These are phyloP conservation scores for Fringilla coelebs DNA, from an alignment of 2,797 vertebrate genomes.

Conservation along the genomic window DNA sequence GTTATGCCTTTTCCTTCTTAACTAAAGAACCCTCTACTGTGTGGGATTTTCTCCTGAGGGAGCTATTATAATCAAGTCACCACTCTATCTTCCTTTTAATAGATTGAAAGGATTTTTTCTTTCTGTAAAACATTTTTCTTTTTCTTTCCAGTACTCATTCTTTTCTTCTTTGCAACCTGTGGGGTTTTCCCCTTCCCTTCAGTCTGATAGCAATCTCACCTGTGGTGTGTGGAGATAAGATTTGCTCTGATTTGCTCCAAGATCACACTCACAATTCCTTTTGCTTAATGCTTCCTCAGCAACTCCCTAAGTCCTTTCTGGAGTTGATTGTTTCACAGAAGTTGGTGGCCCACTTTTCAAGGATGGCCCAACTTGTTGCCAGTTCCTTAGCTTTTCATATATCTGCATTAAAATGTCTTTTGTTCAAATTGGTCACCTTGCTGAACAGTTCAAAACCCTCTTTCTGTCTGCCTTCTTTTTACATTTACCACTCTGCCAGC, in stretches of 20 bases:
- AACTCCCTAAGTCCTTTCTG: not conserved
- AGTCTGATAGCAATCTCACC: not conserved
- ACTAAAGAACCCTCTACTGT: slow-evolving; percentile 18
- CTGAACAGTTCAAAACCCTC: not conserved
- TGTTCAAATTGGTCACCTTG: not conserved
- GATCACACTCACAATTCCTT: not conserved
- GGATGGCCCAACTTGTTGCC: not conserved
- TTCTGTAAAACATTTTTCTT: not conserved
- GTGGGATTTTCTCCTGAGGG: slow-evolving; percentile 54
- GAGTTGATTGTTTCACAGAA: not conserved
- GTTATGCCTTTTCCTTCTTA: slow-evolving; percentile 22
- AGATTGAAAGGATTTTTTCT: slow-evolving; percentile 14
- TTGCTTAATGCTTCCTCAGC: not conserved
- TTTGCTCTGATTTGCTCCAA: not conserved
- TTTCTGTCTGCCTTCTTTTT: not conserved
- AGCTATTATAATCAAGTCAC: slow-evolving; percentile 14
- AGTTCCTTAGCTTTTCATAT: not conserved
- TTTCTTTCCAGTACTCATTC: not conserved
- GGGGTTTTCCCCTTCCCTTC: not conserved
- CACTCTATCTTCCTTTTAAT: slow-evolving; percentile 15
- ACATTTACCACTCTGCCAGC: not conserved
- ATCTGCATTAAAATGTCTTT: not conserved
- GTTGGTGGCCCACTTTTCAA: not conserved
- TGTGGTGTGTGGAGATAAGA: not conserved
- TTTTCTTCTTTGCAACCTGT: not conserved